Evolutionary conservation across 2,888 invertebrate species (phyloP), one percentile per base, ranked within the genome.

Genomic region (Metalampra italica): DNA sequence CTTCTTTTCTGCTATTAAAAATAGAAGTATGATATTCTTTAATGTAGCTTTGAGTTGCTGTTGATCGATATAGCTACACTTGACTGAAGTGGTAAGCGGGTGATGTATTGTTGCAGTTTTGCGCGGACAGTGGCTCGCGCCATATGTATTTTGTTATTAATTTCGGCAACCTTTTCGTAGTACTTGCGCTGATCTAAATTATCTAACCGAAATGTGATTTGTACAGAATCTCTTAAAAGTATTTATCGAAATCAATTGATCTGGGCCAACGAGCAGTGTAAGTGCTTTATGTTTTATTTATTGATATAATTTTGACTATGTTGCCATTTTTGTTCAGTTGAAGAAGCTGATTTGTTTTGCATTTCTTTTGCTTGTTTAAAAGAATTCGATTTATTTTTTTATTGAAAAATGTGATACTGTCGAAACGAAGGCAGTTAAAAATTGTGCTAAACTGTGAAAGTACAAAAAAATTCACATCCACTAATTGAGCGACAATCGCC

Each of bases 141-240:
- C 54, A 55, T 53, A 22, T 3, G 22, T 22, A 39, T 55, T 60
- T 54, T 51, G 46, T 59, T 56, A 50, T n/a, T n/a, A n/a, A n/a
- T n/a, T n/a, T n/a, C 55, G 52, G 46, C 49, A 39, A 54, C 51
- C n/a, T 42, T 54, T 69, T 63, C 68, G 7, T 72, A 71, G 70
- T 68, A 68, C 70, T 74, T 66, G 58, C 64, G 53, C 68, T 74
- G 66, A 68, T 58, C 64, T 58, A 69, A 71, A 72, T 71, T 68
- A 53, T 60, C 52, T 46, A 62, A 55, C 49, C 53, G 59, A 56
- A 36, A 14, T 43, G 43, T 44, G 43, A 51, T 42, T 45, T 51
- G 46, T 46, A 49, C 37, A 36, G 44, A 55, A 55, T 51, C 49
- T 55, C 43, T 11, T 36, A n/a, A n/a, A 36, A 30, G 3, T 14